These are phyloP conservation scores for Palythoa grandis DNA, from an alignment of 92 coral and sea anemone genomes.

Conservation along the genomic window DNA sequence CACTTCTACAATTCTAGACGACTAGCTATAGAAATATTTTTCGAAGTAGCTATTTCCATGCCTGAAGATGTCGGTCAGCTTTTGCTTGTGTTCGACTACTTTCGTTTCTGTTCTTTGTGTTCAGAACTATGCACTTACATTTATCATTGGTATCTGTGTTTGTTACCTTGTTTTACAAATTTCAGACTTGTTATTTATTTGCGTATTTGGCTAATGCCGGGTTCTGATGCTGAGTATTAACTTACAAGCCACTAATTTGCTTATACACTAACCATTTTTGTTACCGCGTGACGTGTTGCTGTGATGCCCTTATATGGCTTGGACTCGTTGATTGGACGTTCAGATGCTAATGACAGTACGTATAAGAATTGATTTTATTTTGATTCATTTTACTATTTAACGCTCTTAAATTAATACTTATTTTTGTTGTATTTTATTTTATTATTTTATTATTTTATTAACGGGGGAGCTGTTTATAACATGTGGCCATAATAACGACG, in stretches of 20 bases:
- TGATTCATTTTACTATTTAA: slow-evolving; percentile 2
- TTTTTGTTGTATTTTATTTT: slow-evolving; percentile 8
- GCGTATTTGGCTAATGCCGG: not conserved
- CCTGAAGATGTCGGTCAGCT: no score
- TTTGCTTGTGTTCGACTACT: no score
- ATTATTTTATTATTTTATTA: not conserved
- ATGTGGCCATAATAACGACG: not conserved
- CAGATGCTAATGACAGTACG: slow-evolving; percentile 98
- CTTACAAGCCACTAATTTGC: slow-evolving; percentile 11
- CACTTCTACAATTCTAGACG: no score
- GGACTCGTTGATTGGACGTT: slow-evolving; percentile 53
- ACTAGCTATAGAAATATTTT: no score
- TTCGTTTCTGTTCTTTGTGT: no score
- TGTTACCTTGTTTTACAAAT: not conserved
- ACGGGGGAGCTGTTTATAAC: not conserved
- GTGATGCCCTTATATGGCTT: slow-evolving; percentile 55
- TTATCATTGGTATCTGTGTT: no score
- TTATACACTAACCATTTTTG: slow-evolving; percentile 39
- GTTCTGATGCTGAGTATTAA: not conserved
- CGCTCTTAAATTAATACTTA: slow-evolving; percentile 18
- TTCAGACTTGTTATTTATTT: not conserved
- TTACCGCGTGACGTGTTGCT: slow-evolving; percentile 61
- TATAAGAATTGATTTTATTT: slow-evolving; percentile 51
- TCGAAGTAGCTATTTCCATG: no score
- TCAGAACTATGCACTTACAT: no score